Base-by-base conservation (phyloP, 1,140 invertebrate genomes). In the Lordiphosa clarofinis region DNA sequence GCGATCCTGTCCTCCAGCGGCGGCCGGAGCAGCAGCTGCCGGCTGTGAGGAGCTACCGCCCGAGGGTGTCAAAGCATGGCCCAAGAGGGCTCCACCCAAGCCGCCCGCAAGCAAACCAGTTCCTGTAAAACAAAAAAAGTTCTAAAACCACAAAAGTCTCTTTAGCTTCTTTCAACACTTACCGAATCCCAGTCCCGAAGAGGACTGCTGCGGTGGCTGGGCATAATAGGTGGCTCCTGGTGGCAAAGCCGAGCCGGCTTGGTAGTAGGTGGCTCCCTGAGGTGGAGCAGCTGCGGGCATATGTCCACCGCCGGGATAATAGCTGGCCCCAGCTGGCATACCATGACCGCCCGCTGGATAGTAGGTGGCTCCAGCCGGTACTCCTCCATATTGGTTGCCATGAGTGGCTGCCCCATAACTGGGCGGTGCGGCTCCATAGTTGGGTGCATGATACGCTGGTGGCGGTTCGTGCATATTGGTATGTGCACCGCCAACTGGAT, bases 161-260 rank as follows among this genome's bases (percentile, higher is more conserved):
- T n/a, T n/a, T n/a, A n/a, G n/a, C n/a, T n/a, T n/a, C n/a, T n/a
- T n/a, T n/a, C n/a, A n/a, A n/a, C n/a, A n/a, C 79, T 70, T 50
- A 88, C 87, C 82, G 35, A 88, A 88, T 33, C 87, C 87, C 40
- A 79, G 60, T 7, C 87, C 87, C 0, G 87, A 88, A 13, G 84
- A 87, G 4, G 86, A 73, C 49, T 79, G 72, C 28, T 88, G 87
- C 1, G 87, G 87, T 8, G 81, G 62, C 12, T 73, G 50, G 2
- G 81, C 42, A 35, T 87, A 88, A 12, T 75, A 70, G 31, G 68
- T 70, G 38, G 87, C 87, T 3, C 87, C 87, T 5, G 87, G 75
- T 7, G 87, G 87, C 13, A 88, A 19, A 15, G 79, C 69, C 24
- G 76, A 49, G 15, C 84, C 84, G 4, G 79, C 61, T 44, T 88